phyloP scores from a whole-genome alignment of 2,888 invertebrate species.

The Pseudanteris insignis region DNA sequence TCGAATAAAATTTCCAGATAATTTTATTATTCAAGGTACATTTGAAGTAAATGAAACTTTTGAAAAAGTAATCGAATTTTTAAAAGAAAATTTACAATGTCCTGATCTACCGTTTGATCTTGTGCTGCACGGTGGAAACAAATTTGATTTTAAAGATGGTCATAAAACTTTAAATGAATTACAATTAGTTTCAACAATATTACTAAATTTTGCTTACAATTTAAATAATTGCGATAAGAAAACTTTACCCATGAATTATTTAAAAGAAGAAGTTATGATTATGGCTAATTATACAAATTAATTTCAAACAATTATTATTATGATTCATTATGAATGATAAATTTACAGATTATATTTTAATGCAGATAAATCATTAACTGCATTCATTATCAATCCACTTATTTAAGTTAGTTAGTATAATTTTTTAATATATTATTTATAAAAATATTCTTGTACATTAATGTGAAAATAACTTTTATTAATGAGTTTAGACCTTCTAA shows the following conservation, averaged over 20 bases:
- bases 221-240: constrained; percentile 60
- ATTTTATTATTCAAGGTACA: constrained; percentile 85
- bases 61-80: constrained; percentile 78
- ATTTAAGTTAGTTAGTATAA: no score
- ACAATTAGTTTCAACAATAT: constrained; percentile 82
- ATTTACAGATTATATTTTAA: no score
- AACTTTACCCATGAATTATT: constrained; percentile 69
- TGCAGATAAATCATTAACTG: no score
- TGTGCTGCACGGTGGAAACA: constrained; percentile 75
- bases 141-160: constrained; percentile 70
- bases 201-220: constrained; percentile 80
- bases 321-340: no score
- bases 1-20: constrained; percentile 88
- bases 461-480: no score
- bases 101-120: constrained; percentile 77
- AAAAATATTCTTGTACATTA: no score
- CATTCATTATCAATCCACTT: no score
- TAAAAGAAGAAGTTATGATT: constrained; percentile 79
- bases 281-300: constrained; percentile 1
- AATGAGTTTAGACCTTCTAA: no score
- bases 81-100: constrained; percentile 78
- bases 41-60: constrained; percentile 86
- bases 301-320: no score
- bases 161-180: constrained; percentile 81
- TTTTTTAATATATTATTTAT: no score